phyloP scores from a whole-genome alignment of 2,113 vertebrate species.

The Tachysurus vachellii region DNA sequence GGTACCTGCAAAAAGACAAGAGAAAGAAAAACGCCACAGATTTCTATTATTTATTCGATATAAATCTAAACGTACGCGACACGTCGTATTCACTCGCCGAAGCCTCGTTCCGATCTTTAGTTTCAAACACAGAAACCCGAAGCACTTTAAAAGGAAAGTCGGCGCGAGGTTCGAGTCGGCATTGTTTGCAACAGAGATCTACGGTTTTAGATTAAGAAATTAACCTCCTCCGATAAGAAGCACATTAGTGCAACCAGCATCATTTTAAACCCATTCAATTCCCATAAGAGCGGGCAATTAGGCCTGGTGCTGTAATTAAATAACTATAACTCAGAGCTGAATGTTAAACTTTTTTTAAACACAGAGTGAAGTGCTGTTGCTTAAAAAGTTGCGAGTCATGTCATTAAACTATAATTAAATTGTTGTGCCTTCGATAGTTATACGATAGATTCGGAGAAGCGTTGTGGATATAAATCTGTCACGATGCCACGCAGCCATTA shows the following conservation, averaged over 20 bases:
- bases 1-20: constrained; percentile 81
- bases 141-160: background rate
- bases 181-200: background rate
- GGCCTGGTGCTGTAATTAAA: constrained; percentile 4
- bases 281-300: background rate
- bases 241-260: background rate
- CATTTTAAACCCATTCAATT: constrained; percentile 6
- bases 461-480: background rate
- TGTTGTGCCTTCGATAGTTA: background rate
- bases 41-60: too few species aligned
- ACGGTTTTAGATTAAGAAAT: background rate
- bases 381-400: constrained; percentile 11
- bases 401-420: constrained; percentile 19
- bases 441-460: background rate
- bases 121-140: background rate
- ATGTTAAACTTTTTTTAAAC: background rate
- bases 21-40: background rate
- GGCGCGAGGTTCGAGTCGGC: background rate
- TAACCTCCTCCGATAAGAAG: constrained; percentile 8
- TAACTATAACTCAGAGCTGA: constrained; percentile 19
- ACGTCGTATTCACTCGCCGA: background rate
- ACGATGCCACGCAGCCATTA: too few species aligned
- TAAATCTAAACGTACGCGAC: background rate
- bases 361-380: background rate
- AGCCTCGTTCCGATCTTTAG: background rate